Percentiles rank a stretch among this genome's conserved stretches.
These are phyloP conservation scores for Pygoscelis antarcticus DNA, from an alignment of 2,113 vertebrate species.

Conservation along the genomic window DNA sequence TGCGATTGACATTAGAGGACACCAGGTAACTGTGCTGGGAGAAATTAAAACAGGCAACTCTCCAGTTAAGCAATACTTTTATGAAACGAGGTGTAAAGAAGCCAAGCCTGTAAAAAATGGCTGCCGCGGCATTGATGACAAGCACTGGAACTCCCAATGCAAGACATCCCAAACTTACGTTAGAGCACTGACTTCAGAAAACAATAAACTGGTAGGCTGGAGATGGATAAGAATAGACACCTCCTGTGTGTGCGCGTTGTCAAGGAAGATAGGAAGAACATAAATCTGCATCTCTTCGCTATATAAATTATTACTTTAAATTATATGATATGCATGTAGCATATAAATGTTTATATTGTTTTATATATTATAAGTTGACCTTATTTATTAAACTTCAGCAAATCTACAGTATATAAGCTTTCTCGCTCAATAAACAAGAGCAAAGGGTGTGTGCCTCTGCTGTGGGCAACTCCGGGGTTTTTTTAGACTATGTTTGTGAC, in stretches of 20 bases:
- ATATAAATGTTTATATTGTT: conserved; percentile 97
- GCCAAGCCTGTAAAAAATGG: conserved; percentile 84
- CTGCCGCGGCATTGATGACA: conserved; percentile 94
- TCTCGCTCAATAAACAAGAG: conserved; percentile 81
- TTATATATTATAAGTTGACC: conserved; percentile 92
- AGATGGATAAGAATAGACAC: conserved; percentile 98
- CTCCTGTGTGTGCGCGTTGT: conserved; percentile 94
- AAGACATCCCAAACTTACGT: conserved; percentile 95
- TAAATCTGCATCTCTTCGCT: conserved; percentile 76
- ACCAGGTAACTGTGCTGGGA: conserved; percentile 87
- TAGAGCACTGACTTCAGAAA: conserved; percentile 88
- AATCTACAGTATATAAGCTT: conserved; percentile 81
- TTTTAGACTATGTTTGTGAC: conserved; percentile 68
- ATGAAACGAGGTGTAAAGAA: conserved; percentile 90
- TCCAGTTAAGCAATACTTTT: conserved; percentile 95
- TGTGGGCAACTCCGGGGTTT: conserved; percentile 58
- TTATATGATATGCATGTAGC: conserved; percentile 99
- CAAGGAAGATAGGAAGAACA: conserved; percentile 91
- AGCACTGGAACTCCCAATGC: conserved; percentile 99
- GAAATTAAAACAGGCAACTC: conserved; percentile 85
- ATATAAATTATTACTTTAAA: conserved; percentile 99
- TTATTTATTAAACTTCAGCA: conserved; percentile 97
- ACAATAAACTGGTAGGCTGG: conserved; percentile 86
- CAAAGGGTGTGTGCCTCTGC: conserved; percentile 77
- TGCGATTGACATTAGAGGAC: conserved; percentile 86